Evolutionary conservation across 2,888 invertebrate genomes (phyloP), one percentile per base, ranked within the genome.

Genomic region (Amphiduros pacificus): DNA sequence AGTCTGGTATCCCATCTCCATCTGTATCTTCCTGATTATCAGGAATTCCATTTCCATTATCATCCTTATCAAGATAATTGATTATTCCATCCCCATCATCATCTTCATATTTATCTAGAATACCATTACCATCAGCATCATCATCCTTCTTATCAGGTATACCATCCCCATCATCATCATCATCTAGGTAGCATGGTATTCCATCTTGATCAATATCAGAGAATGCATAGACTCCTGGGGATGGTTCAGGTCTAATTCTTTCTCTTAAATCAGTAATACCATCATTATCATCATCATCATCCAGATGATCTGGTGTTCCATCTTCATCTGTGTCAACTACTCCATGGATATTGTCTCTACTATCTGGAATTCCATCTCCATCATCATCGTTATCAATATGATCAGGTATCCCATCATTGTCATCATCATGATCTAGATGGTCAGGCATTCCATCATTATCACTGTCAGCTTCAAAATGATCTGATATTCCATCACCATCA

Each of bases 381-480:
- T 74, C 72, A 60, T 65, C 66, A 60, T 72, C 71, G 26, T 69
- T 61, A 44, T 74, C 75, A 2, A 64, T 41, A 27, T 73, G 55
- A 49, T 61, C 61, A 24, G 73, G 73, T 40, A 75, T 70, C 3
- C 71, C 70, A 65, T 69, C 63, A 54, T 60, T 59, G 54, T 63
- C 63, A 50, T 63, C 59, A 41, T 63, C 62, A 49, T 64, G 63
- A 32, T 63, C 75, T 1, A 65, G 29, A 40, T 66, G 32, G 55
- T 74, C 71, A 22, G 69, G 69, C 24, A 70, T 70, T 29, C 79
- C 78, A 67, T 81, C 80, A 14, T 76, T 76, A 66, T 77, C 75
- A 66, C 74, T 70, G 48, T 71, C 71, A 56, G 71, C 66, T 22
- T 62, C 71, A 11, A 67, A 17, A n/a, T 70, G 55, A 60, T 72